Conservation (phyloP, 92 coral and sea anemone genomes). For the Porites divaricata region DNA sequence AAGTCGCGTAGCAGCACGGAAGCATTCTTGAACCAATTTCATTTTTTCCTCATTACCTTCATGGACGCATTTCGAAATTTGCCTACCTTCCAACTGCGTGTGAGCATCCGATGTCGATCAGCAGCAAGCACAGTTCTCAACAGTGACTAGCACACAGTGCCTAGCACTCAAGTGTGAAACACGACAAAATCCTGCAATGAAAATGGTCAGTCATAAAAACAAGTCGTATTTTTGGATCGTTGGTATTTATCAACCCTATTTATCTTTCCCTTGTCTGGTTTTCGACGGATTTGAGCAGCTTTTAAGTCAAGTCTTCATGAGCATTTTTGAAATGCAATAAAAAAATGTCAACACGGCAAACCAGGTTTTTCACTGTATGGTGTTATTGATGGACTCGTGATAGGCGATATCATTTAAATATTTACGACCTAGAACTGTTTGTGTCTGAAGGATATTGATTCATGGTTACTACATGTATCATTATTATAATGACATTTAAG, state of each 20-base stretch:
- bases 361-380: background rate
- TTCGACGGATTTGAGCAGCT: background rate
- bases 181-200: background rate
- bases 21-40: background rate
- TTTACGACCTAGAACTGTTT: background rate
- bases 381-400: background rate
- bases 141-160: background rate
- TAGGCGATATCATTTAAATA: background rate
- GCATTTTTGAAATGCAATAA: background rate
- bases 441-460: background rate
- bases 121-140: background rate
- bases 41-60: background rate
- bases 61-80: background rate
- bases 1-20: background rate
- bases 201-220: background rate
- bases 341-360: background rate
- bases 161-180: background rate
- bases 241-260: background rate
- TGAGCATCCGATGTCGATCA: background rate
- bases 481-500: background rate
- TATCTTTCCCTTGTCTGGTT: background rate
- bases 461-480: background rate
- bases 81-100: background rate
- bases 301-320: conserved; percentile 9
- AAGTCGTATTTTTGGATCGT: background rate